Conservation (phyloP, 2,888 invertebrate genomes). For the Arge pagana region DNA sequence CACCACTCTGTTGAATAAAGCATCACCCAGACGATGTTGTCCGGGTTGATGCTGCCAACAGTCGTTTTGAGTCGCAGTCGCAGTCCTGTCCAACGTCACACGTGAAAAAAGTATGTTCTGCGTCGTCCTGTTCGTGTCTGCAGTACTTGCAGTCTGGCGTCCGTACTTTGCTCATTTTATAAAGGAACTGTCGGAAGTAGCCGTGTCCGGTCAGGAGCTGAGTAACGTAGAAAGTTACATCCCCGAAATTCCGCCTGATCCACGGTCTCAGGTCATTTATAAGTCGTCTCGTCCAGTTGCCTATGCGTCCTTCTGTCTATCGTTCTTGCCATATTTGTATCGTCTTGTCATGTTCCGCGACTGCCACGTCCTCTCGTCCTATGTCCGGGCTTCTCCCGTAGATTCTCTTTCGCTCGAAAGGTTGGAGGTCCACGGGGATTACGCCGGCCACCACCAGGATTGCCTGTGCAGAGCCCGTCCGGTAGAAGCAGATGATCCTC, state of each 20-base stretch:
- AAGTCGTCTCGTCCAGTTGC: constrained; percentile 26
- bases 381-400: too few relatives aligned
- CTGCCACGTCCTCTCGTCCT: too few relatives aligned
- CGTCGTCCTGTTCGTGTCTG: constrained; percentile 18
- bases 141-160: constrained; percentile 19
- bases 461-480: constrained; percentile 32
- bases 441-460: constrained; percentile 31
- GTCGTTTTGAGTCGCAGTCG: too few relatives aligned
- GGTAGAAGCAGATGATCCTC: constrained; percentile 29
- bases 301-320: constrained; percentile 15
- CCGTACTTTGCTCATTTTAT: constrained; percentile 14
- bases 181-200: constrained; percentile 28
- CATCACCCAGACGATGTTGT: too few relatives aligned
- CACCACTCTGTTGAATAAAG: too few relatives aligned
- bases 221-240: constrained; percentile 27
- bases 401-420: neutral
- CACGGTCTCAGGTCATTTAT: constrained; percentile 24
- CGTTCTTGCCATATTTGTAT: too few relatives aligned
- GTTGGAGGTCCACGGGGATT: constrained; percentile 25
- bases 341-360: too few relatives aligned
- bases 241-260: constrained; percentile 26
- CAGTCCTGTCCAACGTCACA: too few relatives aligned
- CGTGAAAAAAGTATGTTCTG: constrained; percentile 23
- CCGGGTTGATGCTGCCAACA: too few relatives aligned
- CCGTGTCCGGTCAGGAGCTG: constrained; percentile 29